Evolutionary conservation across 2,113 vertebrate genomes (phyloP), one percentile per base, ranked within the genome.

Genomic region (Stomatorhinus ivindoensis): DNA sequence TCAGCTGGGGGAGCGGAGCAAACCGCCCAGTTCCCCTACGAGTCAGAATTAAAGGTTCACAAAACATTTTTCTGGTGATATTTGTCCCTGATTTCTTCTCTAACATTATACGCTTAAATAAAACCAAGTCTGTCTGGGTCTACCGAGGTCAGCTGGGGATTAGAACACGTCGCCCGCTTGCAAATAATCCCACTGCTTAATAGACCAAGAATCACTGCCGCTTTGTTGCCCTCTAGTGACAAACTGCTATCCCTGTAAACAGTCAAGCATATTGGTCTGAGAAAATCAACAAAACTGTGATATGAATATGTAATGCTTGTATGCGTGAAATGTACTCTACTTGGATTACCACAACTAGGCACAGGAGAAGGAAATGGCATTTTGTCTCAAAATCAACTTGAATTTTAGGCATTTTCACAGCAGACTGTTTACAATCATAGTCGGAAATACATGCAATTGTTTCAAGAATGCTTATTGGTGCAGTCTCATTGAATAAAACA

Each of bases 221-320:
- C 47, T 48, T 86, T 86, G 83, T 86, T 50, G 83, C 21, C 83
- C 83, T 86, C 83, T 86, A 48, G 46, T 86, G 83, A 13, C 19
- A 8, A 48, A 15, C 2, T 47, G 24, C 11, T 47, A 31, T n/a
- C 11, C 4, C 44, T 86, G 42, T 24, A 86, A 80, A 10, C 46
- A 50, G 21, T 48, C 47, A n/a, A 48, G 42, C 8, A 27, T 24
- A 48, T 21, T 24, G 4, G 82, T 9, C 24, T 65, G 44, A 85
- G 10, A 85, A 27, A 21, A 86, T 21, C 11, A 50, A 13, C 27
- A 86, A 0, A 15, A 48, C 1, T n/a, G 4, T 7, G 50, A 86
- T 69, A 80, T 80, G 5, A 80, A 35, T 13, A 80, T 80, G 19
- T 39, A 73, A 73, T 73, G 35, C 31, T 39, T 80, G 15, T 19